Percentiles rank a stretch among this genome's conserved stretches.
Evolutionary conservation across 2,113 vertebrate genomes (phyloP).

Genomic region (Tupaia tana): DNA sequence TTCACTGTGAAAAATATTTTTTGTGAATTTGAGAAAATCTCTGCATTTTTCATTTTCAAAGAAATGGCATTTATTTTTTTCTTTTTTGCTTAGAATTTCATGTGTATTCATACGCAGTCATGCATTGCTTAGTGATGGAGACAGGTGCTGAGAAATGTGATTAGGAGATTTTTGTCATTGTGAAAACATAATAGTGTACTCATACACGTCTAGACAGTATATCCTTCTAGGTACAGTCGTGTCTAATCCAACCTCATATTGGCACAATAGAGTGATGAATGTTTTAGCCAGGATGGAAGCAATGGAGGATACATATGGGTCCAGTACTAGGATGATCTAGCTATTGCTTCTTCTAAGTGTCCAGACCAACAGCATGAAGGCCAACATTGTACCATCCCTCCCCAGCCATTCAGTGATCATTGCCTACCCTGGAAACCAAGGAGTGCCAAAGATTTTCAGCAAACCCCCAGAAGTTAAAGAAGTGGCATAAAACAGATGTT

Average conservation of each 20-base stretch:
- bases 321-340: background rate
- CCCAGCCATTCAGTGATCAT: background rate
- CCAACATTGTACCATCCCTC: background rate
- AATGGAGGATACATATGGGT: background rate
- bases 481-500: background rate
- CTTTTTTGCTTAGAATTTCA: background rate
- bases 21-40: background rate
- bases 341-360: background rate
- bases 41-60: background rate
- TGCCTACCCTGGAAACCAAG: background rate
- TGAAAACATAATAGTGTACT: no score
- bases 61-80: background rate
- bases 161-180: no score
- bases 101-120: background rate
- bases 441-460: background rate
- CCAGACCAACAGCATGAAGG: background rate
- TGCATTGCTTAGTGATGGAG: no score
- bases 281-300: no score
- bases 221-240: background rate
- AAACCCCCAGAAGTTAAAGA: background rate
- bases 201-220: no score
- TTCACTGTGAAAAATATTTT: slow-evolving; percentile 3
- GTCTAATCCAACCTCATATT: background rate
- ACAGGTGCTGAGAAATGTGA: no score
- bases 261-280: background rate